These are phyloP conservation scores for Sebastiscus albofasciatus DNA, from an alignment of 2,797 vertebrate species.

Conservation along the genomic window DNA sequence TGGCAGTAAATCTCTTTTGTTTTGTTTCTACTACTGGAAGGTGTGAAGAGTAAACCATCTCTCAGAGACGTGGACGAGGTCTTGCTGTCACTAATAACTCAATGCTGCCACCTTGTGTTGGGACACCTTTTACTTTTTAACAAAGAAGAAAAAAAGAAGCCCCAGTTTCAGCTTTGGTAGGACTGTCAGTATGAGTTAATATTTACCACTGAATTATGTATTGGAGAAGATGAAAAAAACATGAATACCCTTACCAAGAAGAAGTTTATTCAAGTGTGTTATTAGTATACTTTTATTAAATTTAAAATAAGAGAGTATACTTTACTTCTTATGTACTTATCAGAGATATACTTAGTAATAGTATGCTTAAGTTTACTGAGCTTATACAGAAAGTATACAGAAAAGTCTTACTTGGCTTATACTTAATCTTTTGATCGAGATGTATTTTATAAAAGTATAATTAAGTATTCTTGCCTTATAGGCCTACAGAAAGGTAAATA, in stretches of 20 bases:
- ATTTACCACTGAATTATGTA: constrained; percentile 6
- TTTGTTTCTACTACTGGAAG: constrained; percentile 17
- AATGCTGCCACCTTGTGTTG: constrained; percentile 83
- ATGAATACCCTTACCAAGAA: not conserved
- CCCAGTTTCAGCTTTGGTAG: not conserved
- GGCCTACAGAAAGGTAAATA: too few relatives aligned
- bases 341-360: too few relatives aligned
- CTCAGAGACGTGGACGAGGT: not conserved
- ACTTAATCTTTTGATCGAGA: too few relatives aligned
- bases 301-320: too few relatives aligned
- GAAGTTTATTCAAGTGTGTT: too few relatives aligned
- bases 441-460: too few relatives aligned
- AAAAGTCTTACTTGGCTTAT: too few relatives aligned
- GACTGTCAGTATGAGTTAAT: constrained; percentile 1
- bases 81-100: constrained; percentile 61
- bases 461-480: too few relatives aligned
- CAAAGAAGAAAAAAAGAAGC: not conserved
- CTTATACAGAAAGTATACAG: too few relatives aligned
- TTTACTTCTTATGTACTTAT: too few relatives aligned
- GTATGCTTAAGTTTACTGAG: too few relatives aligned
- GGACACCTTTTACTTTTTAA: not conserved
- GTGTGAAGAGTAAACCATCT: not conserved
- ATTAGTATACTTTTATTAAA: too few relatives aligned
- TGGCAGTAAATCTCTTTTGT: constrained; percentile 12
- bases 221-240: not conserved